Base-by-base conservation (phyloP, 2,113 vertebrate species). In the Chloebia gouldiae region DNA sequence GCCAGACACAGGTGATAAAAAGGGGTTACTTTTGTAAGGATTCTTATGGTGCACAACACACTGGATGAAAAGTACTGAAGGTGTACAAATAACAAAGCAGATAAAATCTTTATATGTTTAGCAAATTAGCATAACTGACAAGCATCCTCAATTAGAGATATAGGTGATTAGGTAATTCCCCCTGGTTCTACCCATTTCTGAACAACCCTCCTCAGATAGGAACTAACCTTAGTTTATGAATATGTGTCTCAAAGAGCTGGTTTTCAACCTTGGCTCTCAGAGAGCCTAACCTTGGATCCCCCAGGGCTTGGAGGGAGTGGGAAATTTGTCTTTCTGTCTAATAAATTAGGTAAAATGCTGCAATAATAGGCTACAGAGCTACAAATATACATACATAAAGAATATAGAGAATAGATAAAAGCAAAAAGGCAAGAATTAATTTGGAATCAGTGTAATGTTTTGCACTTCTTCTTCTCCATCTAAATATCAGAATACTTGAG, bases 1-100 rank as follows among this genome's bases (percentile, higher is more conserved):
- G 50, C 50, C 81, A 65, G 59, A 49, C 40, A 47, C 23, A 40
- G 35, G 24, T 47, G 50, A 56, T 15, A n/a, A 24, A 28, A 47
- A n/a, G 50, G 8, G 4, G 49, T 64, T 28, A 18, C n/a, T 11
- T 28, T 64, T 63, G 19, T 18, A 64, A 73, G n/a, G 23, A 45
- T 56, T 23, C 35, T 65, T 56, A 47, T 20, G 28, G 50, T n/a
- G 12, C 30, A 64, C 40, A 54, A 39, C 23, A 28, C 0, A 2
- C 33, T 2, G 0, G 13, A 5, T 72, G 57, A 33, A 45, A 72
- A 54, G 14, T 0, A 1, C 27, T 1, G 0, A 65, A 75, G 69
- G 49, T 30, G 15, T 42, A 40, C 50, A 65, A 15, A 12, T 19
- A 82, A 50, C 30, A 63, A 40, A 85, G 23, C 6, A 13, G 24